Conservation (phyloP, 2,797 vertebrate genomes). For the Amblyopsis hoosieri region DNA sequence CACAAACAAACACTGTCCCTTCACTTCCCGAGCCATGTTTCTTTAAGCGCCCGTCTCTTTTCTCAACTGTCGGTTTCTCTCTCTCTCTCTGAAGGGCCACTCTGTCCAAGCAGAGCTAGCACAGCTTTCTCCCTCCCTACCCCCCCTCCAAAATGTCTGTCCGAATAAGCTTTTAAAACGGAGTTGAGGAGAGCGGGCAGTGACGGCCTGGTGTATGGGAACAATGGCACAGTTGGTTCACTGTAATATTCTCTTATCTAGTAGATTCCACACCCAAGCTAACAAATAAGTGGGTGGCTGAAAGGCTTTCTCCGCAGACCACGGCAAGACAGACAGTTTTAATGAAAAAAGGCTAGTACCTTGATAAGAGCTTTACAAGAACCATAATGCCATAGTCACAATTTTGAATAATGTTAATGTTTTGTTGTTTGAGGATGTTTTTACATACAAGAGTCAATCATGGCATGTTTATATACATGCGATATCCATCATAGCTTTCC, state of each 20-base stretch:
- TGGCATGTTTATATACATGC: background rate
- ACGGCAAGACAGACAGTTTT: background rate
- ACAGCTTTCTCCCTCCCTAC: slow-evolving; percentile 1
- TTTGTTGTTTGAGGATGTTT: slow-evolving; percentile 20
- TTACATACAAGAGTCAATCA: slow-evolving; percentile 18
- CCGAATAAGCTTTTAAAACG: slow-evolving; percentile 42
- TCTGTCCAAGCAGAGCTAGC: slow-evolving; percentile 46
- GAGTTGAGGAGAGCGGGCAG: slow-evolving; percentile 33
- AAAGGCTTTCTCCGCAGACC: slow-evolving; percentile 28
- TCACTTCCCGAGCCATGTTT: slow-evolving; percentile 7
- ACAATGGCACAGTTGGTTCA: slow-evolving; percentile 54
- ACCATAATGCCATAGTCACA: slow-evolving; percentile 35
- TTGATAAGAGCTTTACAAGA: slow-evolving; percentile 34
- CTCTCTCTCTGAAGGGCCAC: slow-evolving; percentile 19
- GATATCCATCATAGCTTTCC: slow-evolving; percentile 9
- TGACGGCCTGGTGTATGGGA: slow-evolving; percentile 47
- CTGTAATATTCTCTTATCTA: slow-evolving; percentile 65
- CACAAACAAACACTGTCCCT: background rate
- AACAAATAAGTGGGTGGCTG: slow-evolving; percentile 31
- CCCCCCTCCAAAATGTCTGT: slow-evolving; percentile 28
- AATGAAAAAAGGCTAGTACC: slow-evolving; percentile 6
- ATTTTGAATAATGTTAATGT: slow-evolving; percentile 21
- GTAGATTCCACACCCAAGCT: slow-evolving; percentile 38
- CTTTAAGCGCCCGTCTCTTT: background rate
- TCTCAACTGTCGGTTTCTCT: slow-evolving; percentile 27